Base-by-base conservation (phyloP, 2,888 invertebrate species). In the Prenolepis imparis region DNA sequence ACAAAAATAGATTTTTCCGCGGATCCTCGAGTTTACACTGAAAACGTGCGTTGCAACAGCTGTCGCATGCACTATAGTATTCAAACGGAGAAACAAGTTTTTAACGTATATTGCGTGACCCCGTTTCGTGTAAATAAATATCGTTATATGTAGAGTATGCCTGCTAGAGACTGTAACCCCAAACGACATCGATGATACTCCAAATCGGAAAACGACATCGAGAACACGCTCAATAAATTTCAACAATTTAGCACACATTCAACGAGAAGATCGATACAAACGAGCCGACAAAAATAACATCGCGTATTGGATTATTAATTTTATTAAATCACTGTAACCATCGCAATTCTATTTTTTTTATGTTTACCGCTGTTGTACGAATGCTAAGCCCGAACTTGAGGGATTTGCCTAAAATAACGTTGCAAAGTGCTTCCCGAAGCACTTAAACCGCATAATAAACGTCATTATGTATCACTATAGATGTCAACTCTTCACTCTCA, bases 31-130 rank as follows among this genome's bases (percentile, higher is more conserved):
- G 59, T 78, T 70, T 78, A 70, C 44, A 68, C 11, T 59, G 44
- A 36, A 78, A 44, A 70, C 59, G 70, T 36, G 3, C 18, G 6
- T 15, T 61, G 36, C 32, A 78, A 70, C 78, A 70, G 59, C 59
- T 78, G 78, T 78, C 44, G 78, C 70, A 21, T 18, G 21, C 77
- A 77, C 57, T 21, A 68, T 36, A 32, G 57, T 57, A 57, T 52
- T 9, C 44, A 21, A 32, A 18, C 36, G 9, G 59, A 59, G 59
- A 59, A 24, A 59, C 32, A 28, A 78, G 41, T 78, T 78, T 70
- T 78, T 78, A 70, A 32, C 78, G 70, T 78, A 70, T 78, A 78
- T 70, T 78, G 70, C 59, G 44, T 78, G 78, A 78, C 70, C 78
- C 18, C 12, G 39, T 70, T 78, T 70, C 32, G 28, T 36, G 44